Evolutionary conservation across 2,888 invertebrate genomes (phyloP).

Genomic region (Ditylenchus weischeri): DNA sequence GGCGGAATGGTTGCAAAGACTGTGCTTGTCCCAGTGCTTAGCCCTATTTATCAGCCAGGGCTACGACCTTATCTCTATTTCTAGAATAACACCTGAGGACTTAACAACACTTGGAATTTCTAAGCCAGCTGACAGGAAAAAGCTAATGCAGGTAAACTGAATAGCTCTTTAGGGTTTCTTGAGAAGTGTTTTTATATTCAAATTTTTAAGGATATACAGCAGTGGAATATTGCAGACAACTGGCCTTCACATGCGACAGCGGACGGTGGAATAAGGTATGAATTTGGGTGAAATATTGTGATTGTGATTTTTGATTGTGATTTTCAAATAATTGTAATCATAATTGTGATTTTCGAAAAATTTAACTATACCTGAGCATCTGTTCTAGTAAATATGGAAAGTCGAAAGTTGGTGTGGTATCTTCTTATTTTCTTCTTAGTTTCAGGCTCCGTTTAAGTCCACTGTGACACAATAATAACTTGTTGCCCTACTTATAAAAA

Average conservation of each 20-base stretch:
- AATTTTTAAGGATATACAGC: conserved; percentile 72
- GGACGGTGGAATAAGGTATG: conserved; percentile 36
- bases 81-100: conserved; percentile 95
- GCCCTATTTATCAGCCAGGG: conserved; percentile 88
- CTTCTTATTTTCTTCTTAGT: too few species aligned
- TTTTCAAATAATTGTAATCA: too few species aligned
- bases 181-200: too few species aligned
- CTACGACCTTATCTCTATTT: conserved; percentile 93
- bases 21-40: conserved; percentile 91
- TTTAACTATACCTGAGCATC: too few species aligned
- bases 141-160: conserved; percentile 72
- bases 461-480: too few species aligned
- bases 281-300: neutral
- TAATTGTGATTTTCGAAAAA: too few species aligned
- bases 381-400: too few species aligned
- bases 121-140: conserved; percentile 92
- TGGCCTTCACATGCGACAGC: conserved; percentile 41
- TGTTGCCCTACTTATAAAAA: too few species aligned
- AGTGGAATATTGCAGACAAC: conserved; percentile 43
- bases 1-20: conserved; percentile 84
- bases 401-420: too few species aligned
- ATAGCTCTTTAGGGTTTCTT: conserved; percentile 63
- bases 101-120: conserved; percentile 76
- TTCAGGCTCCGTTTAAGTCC: too few species aligned
- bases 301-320: too few species aligned